Evolutionary conservation across 2,888 invertebrate species (phyloP).

Genomic region (Drosophila tripunctata): DNA sequence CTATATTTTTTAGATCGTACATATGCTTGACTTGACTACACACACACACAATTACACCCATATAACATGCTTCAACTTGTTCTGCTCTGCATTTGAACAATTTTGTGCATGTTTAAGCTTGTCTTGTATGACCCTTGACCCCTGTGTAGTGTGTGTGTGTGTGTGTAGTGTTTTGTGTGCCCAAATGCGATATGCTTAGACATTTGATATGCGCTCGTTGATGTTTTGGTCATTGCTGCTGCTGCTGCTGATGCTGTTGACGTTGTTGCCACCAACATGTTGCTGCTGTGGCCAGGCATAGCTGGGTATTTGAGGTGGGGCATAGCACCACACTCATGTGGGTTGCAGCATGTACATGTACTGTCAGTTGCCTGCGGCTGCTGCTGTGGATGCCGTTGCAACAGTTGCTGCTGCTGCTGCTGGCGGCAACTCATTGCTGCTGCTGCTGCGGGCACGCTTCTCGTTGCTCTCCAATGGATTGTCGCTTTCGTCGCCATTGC

Average conservation of each 20-base stretch:
- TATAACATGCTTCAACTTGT: too few relatives aligned
- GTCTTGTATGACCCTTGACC: neutral
- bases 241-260: too few relatives aligned
- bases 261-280: conserved; percentile 15
- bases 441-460: conserved; percentile 56
- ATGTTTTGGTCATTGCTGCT: conserved; percentile 55
- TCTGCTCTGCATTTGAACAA: too few relatives aligned
- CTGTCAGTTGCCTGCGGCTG: conserved; percentile 82
- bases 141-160: conserved; percentile 7
- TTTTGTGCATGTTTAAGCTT: too few relatives aligned
- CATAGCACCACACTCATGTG: conserved; percentile 72
- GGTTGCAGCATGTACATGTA: conserved; percentile 76
- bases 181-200: conserved; percentile 78
- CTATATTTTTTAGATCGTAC: conserved; percentile 31
- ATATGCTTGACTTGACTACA: conserved; percentile 47
- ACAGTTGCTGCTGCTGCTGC: conserved; percentile 27
- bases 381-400: conserved; percentile 48
- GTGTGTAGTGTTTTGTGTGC: conserved; percentile 57
- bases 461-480: conserved; percentile 63
- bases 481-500: conserved; percentile 81
- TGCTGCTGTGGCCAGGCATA: conserved; percentile 41
- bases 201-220: conserved; percentile 79
- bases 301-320: conserved; percentile 2
- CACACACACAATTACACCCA: neutral
- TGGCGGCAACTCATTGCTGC: conserved; percentile 23